Conservation (phyloP, 2,888 invertebrate genomes). For the Ectemnius cavifrons region DNA sequence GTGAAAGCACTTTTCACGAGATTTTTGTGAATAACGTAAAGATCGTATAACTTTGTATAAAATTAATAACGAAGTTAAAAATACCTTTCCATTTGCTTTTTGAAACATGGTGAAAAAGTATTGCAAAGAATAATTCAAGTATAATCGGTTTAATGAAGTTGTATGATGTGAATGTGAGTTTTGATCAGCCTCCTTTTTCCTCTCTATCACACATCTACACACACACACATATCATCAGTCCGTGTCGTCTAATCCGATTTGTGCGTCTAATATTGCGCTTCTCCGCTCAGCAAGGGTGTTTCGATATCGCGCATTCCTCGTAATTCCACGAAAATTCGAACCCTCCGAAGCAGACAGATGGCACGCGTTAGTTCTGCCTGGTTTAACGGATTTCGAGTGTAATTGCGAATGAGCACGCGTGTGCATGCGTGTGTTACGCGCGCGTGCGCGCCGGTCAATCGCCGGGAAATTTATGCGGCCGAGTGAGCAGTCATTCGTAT, state of each 20-base stretch:
- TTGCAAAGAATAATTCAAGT: too few relatives aligned
- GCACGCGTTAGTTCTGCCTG: slow-evolving; percentile 25
- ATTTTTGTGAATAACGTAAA: too few relatives aligned
- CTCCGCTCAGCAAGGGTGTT: not conserved
- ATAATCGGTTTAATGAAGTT: too few relatives aligned
- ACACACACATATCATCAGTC: not conserved
- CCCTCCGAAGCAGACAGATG: slow-evolving; percentile 19
- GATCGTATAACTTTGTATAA: too few relatives aligned
- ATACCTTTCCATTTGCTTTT: too few relatives aligned
- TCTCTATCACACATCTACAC: not conserved
- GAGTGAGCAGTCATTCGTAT: too few relatives aligned
- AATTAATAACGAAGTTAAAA: too few relatives aligned
- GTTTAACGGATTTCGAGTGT: slow-evolving; percentile 18
- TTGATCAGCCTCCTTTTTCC: too few relatives aligned
- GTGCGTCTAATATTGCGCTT: slow-evolving; percentile 26
- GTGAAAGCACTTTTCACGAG: too few relatives aligned
- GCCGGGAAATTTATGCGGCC: not conserved
- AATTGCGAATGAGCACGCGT: not conserved
- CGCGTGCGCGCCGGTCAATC: not conserved
- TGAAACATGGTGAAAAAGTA: too few relatives aligned
- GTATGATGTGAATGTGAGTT: too few relatives aligned
- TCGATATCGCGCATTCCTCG: not conserved
- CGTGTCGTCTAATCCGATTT: slow-evolving; percentile 24
- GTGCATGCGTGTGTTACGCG: too few relatives aligned
- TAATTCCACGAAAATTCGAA: slow-evolving; percentile 15